Conservation (phyloP, 2,113 vertebrate species). For the Donacobius atricapilla region DNA sequence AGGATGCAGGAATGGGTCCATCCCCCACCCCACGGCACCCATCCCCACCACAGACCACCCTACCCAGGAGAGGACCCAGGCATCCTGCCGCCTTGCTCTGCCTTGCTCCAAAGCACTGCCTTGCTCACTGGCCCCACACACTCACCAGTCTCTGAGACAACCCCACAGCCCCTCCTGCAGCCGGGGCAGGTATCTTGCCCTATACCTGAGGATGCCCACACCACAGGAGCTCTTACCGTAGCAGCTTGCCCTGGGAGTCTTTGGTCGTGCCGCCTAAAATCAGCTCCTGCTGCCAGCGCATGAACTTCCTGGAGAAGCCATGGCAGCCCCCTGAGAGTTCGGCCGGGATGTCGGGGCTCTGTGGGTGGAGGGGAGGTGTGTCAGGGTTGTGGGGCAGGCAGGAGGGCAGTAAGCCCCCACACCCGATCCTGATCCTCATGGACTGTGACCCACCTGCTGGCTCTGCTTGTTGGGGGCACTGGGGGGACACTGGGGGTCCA, state of each 20-base stretch:
- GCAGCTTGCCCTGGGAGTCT: slow-evolving; percentile 82
- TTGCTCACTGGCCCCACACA: not conserved
- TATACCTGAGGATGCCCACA: fast-evolving
- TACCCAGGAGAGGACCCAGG: not conserved
- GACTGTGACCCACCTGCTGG: slow-evolving; percentile 64
- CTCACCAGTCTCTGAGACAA: not conserved
- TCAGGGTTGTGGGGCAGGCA: not conserved
- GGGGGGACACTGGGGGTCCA: slow-evolving; percentile 86
- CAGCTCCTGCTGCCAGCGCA: slow-evolving; percentile 98
- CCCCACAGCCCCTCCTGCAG: not conserved
- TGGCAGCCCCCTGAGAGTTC: slow-evolving; percentile 91
- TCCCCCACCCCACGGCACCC: not conserved
- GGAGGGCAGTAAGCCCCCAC: not conserved
- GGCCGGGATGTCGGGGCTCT: slow-evolving; percentile 84
- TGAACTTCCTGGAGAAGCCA: slow-evolving; percentile 96
- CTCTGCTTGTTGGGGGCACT: slow-evolving; percentile 90
- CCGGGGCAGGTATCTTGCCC: not conserved
- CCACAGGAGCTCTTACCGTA: slow-evolving; percentile 75
- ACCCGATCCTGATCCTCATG: fast-evolving
- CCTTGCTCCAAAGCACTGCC: not conserved
- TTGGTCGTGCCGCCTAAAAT: slow-evolving; percentile 88
- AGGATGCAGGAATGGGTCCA: not conserved
- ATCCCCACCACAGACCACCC: not conserved
- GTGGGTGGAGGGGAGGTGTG: not conserved
- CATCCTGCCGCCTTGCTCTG: not conserved